Conservation (phyloP, 2,888 invertebrate genomes). For the Philhelius pedissequus region DNA sequence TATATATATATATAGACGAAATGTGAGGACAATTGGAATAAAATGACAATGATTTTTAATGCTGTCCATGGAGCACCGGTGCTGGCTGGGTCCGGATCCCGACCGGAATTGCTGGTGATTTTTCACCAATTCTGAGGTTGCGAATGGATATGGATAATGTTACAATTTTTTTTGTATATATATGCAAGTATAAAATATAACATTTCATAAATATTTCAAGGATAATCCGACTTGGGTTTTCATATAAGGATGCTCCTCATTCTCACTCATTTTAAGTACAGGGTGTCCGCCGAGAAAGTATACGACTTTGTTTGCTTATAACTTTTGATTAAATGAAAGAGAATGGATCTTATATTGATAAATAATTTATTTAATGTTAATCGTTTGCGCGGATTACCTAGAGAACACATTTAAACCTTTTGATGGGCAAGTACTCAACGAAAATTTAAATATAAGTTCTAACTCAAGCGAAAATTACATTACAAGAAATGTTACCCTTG, state of each 20-base stretch:
- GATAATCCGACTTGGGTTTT: slow-evolving; percentile 17
- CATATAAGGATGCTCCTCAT: neutral
- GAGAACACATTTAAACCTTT: no score
- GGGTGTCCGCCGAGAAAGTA: no score
- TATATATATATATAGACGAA: neutral
- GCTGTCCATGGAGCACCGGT: neutral
- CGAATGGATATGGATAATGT: neutral
- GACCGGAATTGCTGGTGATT: neutral
- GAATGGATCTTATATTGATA: no score
- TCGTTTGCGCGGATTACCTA: no score
- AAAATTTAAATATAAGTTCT: no score
- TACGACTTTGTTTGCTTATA: no score
- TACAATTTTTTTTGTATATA: neutral
- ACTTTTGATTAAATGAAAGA: no score
- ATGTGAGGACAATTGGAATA: slow-evolving; percentile 5
- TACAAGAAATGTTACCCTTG: no score
- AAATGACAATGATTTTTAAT: slow-evolving; percentile 43
- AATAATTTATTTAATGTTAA: no score
- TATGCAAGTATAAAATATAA: slow-evolving; percentile 25
- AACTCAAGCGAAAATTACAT: no score
- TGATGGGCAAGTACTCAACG: no score
- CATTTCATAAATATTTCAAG: slow-evolving; percentile 55
- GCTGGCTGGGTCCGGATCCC: neutral
- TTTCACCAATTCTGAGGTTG: neutral
- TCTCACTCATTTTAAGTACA: neutral